Conservation (phyloP, 2,888 invertebrate genomes). For the Drosophila yooni region DNA sequence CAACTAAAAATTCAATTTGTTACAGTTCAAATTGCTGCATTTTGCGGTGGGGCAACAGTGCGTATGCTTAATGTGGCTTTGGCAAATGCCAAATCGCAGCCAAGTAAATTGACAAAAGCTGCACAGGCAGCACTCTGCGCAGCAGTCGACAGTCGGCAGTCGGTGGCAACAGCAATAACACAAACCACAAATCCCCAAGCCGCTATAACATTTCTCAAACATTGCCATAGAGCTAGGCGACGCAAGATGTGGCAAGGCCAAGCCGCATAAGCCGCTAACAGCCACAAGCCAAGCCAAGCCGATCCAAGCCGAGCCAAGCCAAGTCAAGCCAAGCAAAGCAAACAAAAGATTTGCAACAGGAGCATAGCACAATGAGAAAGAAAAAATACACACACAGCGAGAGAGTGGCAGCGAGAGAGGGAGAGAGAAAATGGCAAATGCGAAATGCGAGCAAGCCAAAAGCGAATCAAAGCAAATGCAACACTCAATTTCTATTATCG, state of each 20-base stretch:
- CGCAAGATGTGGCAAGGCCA: slow-evolving; percentile 40
- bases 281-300: slow-evolving; percentile 53
- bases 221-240: slow-evolving; percentile 41
- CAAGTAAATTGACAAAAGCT: slow-evolving; percentile 75
- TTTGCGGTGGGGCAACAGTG: slow-evolving; percentile 41
- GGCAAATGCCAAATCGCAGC: slow-evolving; percentile 44
- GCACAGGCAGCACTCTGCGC: slow-evolving; percentile 31
- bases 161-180: slow-evolving; percentile 64
- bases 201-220: slow-evolving; percentile 80
- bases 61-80: slow-evolving; percentile 73
- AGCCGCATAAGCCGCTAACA: slow-evolving; percentile 72
- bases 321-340: slow-evolving; percentile 48
- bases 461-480: slow-evolving; percentile 80
- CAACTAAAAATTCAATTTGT: slow-evolving; percentile 6
- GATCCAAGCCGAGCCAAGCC: slow-evolving; percentile 30
- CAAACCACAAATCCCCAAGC: slow-evolving; percentile 77
- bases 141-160: slow-evolving; percentile 15
- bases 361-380: slow-evolving; percentile 48
- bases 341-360: slow-evolving; percentile 72
- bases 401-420: slow-evolving; percentile 18
- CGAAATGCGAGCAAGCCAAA: slow-evolving; percentile 45
- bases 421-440: slow-evolving; percentile 50
- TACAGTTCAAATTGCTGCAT: slow-evolving; percentile 23
- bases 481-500: slow-evolving; percentile 80
- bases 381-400: slow-evolving; percentile 19